Conservation (phyloP, 2,888 invertebrate genomes). For the Campaea margaritaria region DNA sequence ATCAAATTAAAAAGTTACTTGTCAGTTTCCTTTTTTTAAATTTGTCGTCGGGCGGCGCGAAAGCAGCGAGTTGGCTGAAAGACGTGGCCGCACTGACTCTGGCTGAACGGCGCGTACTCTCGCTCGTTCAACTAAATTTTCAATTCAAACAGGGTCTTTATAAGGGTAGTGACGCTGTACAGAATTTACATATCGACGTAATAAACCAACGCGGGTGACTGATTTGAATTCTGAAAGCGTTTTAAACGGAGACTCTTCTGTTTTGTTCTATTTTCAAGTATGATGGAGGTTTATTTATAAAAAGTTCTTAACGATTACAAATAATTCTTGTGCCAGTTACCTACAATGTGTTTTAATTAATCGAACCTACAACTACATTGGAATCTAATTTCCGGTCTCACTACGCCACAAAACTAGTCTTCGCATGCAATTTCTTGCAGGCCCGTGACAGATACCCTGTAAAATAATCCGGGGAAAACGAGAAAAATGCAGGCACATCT, state of each 20-base stretch:
- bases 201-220: conserved; percentile 79
- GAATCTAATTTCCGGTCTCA: too few species aligned
- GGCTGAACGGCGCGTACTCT: conserved; percentile 75
- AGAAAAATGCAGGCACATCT: too few species aligned
- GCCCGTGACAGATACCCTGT: too few species aligned
- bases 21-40: conserved; percentile 27
- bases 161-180: conserved; percentile 85
- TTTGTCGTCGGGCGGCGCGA: conserved; percentile 55
- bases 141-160: conserved; percentile 85
- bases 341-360: too few species aligned
- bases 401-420: too few species aligned
- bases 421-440: too few species aligned
- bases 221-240: conserved; percentile 77
- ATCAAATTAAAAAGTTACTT: conserved; percentile 23
- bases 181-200: conserved; percentile 85
- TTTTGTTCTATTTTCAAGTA: conserved; percentile 39
- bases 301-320: too few species aligned
- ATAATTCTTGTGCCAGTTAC: too few species aligned
- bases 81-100: conserved; percentile 82
- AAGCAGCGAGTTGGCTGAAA: conserved; percentile 81
- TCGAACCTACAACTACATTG: too few species aligned
- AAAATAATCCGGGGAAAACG: too few species aligned
- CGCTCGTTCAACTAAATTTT: conserved; percentile 83
- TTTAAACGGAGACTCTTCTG: conserved; percentile 61
- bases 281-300: conserved; percentile 13